Percentiles rank a stretch among this genome's conserved stretches.
These are phyloP conservation scores for Hydractinia symbiolongicarpus DNA, from an alignment of 30 jellyfish, hydroid and myxozoan genomes.

Conservation along the genomic window DNA sequence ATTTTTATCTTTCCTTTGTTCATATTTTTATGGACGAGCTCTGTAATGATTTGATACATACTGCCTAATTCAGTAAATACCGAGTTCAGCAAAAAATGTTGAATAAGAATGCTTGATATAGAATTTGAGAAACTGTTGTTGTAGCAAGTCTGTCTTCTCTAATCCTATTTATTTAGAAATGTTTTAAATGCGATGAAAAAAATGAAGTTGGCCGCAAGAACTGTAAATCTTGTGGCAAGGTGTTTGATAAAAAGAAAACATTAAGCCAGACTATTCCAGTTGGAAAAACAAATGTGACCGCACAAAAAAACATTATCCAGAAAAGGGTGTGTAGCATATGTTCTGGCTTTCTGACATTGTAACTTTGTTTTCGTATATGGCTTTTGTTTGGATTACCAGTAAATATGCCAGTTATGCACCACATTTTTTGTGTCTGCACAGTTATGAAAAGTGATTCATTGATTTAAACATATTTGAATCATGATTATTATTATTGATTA, in stretches of 20 bases:
- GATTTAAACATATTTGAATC: too few species aligned
- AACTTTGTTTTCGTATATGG: too few species aligned
- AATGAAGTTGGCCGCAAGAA: conserved; percentile 5
- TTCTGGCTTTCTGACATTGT: too few species aligned
- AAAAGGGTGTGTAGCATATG: not conserved
- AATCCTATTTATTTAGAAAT: not conserved
- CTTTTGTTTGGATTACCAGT: too few species aligned
- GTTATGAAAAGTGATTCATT: too few species aligned
- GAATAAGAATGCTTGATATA: not conserved
- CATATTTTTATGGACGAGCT: not conserved
- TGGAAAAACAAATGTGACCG: conserved; percentile 1
- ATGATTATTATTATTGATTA: too few species aligned
- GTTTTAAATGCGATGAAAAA: not conserved
- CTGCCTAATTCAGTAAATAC: too few species aligned
- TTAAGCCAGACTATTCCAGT: not conserved
- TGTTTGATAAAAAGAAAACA: not conserved
- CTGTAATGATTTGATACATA: too few species aligned
- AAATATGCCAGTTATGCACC: too few species aligned
- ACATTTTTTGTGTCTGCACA: too few species aligned
- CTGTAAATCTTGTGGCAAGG: not conserved
- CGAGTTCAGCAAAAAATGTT: too few species aligned
- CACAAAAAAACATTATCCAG: conserved; percentile 1
- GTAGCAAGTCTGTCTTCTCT: not conserved
- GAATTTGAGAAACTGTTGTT: not conserved
- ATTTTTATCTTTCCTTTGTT: not conserved